These are phyloP conservation scores for Madoqua kirkii DNA, from an alignment of 2,113 vertebrate species.

Conservation along the genomic window DNA sequence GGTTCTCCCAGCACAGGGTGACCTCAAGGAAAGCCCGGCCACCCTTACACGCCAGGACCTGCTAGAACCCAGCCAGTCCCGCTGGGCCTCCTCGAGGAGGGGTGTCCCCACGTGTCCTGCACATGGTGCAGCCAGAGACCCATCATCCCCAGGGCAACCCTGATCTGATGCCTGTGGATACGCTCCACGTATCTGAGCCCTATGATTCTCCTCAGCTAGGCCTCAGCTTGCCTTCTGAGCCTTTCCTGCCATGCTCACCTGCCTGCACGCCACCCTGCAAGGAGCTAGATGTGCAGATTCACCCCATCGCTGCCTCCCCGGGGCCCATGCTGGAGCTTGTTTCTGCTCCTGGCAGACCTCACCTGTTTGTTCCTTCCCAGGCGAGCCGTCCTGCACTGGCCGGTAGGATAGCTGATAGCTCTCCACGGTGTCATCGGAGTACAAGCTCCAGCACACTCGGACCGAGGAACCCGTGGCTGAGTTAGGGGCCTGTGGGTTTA, in stretches of 20 bases:
- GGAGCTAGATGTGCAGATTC: neutral
- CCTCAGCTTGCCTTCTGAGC: neutral
- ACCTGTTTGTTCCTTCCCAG: slow-evolving; percentile 80
- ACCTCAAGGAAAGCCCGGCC: neutral
- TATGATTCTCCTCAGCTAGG: rapidly evolving
- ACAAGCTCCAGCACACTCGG: slow-evolving; percentile 93
- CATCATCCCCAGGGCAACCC: neutral
- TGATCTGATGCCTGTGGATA: neutral
- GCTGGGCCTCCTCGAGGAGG: neutral
- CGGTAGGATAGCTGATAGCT: slow-evolving; percentile 89
- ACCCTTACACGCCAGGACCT: neutral
- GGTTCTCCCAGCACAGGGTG: neutral
- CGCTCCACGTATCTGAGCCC: neutral
- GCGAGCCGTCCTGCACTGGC: slow-evolving; percentile 80
- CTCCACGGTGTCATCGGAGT: slow-evolving; percentile 93
- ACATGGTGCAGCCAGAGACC: neutral
- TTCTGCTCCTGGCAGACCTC: neutral
- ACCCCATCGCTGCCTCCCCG: neutral
- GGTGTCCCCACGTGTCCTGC: neutral
- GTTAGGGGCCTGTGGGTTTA: slow-evolving; percentile 91
- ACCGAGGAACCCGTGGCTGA: slow-evolving; percentile 89
- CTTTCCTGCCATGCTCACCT: neutral
- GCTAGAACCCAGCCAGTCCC: neutral
- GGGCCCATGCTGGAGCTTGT: rapidly evolving
- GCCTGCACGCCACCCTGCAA: neutral